Evolutionary conservation across 2,888 invertebrate species (phyloP).

Genomic region (Listrodromus nycthemerus): DNA sequence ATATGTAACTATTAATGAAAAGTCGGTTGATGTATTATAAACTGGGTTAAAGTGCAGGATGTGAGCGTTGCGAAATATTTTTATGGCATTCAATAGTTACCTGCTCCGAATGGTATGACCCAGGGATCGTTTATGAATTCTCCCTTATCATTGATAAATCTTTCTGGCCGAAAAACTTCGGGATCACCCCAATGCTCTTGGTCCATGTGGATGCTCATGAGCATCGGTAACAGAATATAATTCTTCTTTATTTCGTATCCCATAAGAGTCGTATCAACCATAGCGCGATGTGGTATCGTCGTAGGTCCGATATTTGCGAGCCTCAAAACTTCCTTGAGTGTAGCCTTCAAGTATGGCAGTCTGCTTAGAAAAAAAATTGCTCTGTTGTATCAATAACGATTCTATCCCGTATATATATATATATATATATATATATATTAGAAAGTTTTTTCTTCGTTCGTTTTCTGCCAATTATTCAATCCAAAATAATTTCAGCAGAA

Average conservation of each 20-base stretch:
- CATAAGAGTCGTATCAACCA: conserved; percentile 88
- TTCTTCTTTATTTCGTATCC: conserved; percentile 90
- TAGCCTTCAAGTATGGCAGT: conserved; percentile 92
- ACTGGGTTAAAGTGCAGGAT: conserved; percentile 1
- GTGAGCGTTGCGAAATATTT: not conserved
- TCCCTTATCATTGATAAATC: conserved; percentile 88
- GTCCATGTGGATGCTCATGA: conserved; percentile 90
- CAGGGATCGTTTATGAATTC: conserved; percentile 78
- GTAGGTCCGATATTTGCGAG: conserved; percentile 92
- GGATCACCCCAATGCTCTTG: conserved; percentile 88
- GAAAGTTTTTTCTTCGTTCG: not conserved
- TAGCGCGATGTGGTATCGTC: conserved; percentile 91
- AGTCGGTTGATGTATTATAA: not conserved
- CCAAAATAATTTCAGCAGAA: not conserved
- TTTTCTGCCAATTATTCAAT: not conserved
- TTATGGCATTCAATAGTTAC: conserved; percentile 57
- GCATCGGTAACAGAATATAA: conserved; percentile 88
- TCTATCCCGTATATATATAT: not conserved
- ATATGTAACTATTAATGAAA: not conserved
- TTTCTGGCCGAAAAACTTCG: conserved; percentile 89
- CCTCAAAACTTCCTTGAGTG: conserved; percentile 90
- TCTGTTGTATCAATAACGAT: not conserved
- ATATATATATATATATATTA: not conserved
- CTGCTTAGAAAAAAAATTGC: conserved; percentile 83
- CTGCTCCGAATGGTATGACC: conserved; percentile 76